phyloP scores from a whole-genome alignment of 1,140 invertebrate genomes.

The Calliopsis andreniformis region DNA sequence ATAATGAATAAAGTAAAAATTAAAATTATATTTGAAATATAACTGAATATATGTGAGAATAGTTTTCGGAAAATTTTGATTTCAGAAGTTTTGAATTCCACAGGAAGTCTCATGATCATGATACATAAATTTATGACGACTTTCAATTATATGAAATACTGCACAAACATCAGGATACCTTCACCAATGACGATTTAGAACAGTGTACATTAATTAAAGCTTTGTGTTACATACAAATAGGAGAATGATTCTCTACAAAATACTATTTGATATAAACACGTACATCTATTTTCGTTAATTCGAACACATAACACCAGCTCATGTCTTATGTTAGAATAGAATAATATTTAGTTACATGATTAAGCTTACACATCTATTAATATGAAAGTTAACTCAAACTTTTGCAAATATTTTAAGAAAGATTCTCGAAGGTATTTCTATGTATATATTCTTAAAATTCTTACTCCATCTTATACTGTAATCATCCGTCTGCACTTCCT shows the following conservation, averaged over 20 bases:
- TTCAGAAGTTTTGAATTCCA: constrained; percentile 45
- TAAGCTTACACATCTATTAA: constrained; percentile 13
- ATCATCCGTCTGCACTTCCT: constrained; percentile 51
- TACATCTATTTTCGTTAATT: constrained; percentile 9
- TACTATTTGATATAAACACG: not conserved
- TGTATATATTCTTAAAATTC: constrained; percentile 51
- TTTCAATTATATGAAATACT: constrained; percentile 16
- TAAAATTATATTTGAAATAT: not conserved
- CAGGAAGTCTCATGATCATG: constrained; percentile 36
- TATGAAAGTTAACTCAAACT: not conserved
- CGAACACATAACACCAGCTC: not conserved
- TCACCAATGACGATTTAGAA: not conserved
- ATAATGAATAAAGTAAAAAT: not conserved
- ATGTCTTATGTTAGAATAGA: constrained; percentile 1
- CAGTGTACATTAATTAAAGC: not conserved
- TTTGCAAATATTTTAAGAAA: not conserved
- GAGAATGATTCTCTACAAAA: not conserved
- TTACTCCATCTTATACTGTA: constrained; percentile 62
- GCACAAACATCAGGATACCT: constrained; percentile 23
- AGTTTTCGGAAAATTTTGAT: constrained; percentile 21
- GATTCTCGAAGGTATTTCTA: constrained; percentile 37
- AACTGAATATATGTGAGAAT: constrained; percentile 20
- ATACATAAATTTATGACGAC: constrained; percentile 3
- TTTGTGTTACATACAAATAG: not conserved
- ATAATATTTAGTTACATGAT: constrained; percentile 23